Evolutionary conservation across 2,888 invertebrate genomes (phyloP), one percentile per base, ranked within the genome.

Genomic region (Mesorhabditis sp.): DNA sequence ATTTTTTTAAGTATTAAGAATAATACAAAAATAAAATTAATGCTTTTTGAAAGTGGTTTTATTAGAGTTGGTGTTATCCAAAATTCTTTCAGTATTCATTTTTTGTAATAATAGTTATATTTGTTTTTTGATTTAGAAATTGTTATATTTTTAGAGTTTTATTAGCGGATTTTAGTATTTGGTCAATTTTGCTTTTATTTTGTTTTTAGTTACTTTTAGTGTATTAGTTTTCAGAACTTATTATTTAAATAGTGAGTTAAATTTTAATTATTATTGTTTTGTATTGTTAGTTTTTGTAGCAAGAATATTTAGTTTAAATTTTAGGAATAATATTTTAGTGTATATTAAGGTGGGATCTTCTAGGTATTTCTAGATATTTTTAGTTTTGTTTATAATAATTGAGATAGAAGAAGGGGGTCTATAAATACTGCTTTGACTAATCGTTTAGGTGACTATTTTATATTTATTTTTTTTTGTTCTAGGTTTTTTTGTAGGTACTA

Each of bases 381-480:
- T 77, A 68, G 76, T 76, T 66, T 73, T 74, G 65, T 79, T 74
- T 78, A 74, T 74, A 79, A 79, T 77, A 78, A 78, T 73, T 80
- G 77, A 44, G 80, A 80, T 70, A 81, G 80, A 5, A 72, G 74
- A 75, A 76, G 76, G 7, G 76, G 78, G 43, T 72, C 80, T 0
- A 91, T 91, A 87, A 88, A 91, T 84, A 92, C 92, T 15, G 89
- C 90, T 81, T 87, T 92, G 85, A 90, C 89, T 41, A 92, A 92
- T 90, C 92, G 92, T 13, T 86, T 92, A 86, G 91, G 91, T 0
- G 91, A 92, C 90, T 90, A 90, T 28, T 87, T 90, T 80, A 89
- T 92, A 68, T 68, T 76, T 84, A 69, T 81, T 79, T 87, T 89
- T 87, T 88, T 82, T 89, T 80, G 86, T 89, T 86, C 84, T 85